Conservation (phyloP, 2,113 vertebrate genomes). For the Sitta europaea region DNA sequence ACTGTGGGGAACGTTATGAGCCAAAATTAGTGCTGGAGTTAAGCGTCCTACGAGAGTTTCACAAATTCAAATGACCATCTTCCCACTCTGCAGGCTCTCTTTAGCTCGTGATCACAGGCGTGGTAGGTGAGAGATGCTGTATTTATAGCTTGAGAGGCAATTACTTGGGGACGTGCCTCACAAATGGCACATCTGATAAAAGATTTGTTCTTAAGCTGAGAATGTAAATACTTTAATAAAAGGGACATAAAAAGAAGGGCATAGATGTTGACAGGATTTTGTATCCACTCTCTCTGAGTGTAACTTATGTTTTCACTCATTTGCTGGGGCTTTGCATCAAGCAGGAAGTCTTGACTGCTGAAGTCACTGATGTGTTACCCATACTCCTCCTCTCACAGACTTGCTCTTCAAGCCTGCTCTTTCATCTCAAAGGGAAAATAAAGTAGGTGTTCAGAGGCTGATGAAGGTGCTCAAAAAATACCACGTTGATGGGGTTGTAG, state of each 20-base stretch:
- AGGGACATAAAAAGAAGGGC: not conserved
- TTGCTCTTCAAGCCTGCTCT: not conserved
- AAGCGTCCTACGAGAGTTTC: not conserved
- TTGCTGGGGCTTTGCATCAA: not conserved
- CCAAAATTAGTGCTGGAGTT: not conserved
- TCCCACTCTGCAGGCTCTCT: not conserved
- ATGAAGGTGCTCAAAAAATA: not conserved
- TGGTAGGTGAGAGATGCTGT: not conserved
- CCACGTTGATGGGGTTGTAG: fast-evolving
- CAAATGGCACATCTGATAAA: not conserved
- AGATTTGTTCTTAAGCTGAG: not conserved
- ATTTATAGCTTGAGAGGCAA: conserved; percentile 12
- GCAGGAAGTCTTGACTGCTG: not conserved
- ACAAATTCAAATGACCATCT: not conserved
- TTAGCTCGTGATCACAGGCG: not conserved
- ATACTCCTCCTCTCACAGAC: not conserved
- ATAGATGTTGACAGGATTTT: not conserved
- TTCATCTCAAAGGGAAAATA: not conserved
- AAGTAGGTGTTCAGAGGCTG: not conserved
- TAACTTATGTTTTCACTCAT: not conserved
- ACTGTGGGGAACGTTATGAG: not conserved
- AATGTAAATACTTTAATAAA: not conserved
- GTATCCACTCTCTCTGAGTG: not conserved
- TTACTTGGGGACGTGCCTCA: not conserved
- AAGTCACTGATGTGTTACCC: not conserved